Evolutionary conservation across 2,888 invertebrate genomes (phyloP).

Genomic region (Andrena chrysosceles): DNA sequence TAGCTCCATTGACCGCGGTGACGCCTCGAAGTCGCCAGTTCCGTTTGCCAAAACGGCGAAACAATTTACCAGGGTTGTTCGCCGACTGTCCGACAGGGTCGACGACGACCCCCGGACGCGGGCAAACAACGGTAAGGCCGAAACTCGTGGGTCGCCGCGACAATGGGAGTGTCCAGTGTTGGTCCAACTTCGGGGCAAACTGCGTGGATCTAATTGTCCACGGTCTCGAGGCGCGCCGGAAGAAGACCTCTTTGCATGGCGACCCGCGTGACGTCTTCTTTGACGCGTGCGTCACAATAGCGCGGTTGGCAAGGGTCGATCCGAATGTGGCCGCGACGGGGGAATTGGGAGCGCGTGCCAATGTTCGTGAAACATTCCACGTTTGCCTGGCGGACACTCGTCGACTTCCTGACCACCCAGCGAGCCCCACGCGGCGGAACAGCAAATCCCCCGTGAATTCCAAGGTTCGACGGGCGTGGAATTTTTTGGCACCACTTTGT

Average conservation of each 20-base stretch:
- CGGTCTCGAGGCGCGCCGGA: conserved; percentile 35
- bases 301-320: conserved; percentile 7
- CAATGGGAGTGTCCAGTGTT: conserved; percentile 72
- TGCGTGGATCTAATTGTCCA: conserved; percentile 79
- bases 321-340: conserved; percentile 11
- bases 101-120: conserved; percentile 34
- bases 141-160: conserved; percentile 46
- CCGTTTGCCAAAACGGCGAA: conserved; percentile 30
- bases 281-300: conserved; percentile 39
- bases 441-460: conserved; percentile 40
- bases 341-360: conserved; percentile 66
- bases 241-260: conserved; percentile 33
- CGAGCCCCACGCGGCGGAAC: conserved; percentile 7
- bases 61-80: conserved; percentile 62
- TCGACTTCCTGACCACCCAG: conserved; percentile 54
- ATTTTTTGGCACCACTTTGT: conserved; percentile 20
- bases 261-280: conserved; percentile 73
- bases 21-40: conserved; percentile 9
- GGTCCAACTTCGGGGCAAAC: conserved; percentile 77
- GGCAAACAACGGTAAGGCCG: conserved; percentile 31
- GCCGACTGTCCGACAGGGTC: conserved; percentile 23
- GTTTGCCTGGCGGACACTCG: conserved; percentile 39
- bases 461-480: conserved; percentile 17
- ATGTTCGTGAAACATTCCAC: conserved; percentile 44
- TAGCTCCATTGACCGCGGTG: conserved; percentile 67